Evolutionary conservation across 2,888 invertebrate species (phyloP).

Genomic region (Clusia tigrina): DNA sequence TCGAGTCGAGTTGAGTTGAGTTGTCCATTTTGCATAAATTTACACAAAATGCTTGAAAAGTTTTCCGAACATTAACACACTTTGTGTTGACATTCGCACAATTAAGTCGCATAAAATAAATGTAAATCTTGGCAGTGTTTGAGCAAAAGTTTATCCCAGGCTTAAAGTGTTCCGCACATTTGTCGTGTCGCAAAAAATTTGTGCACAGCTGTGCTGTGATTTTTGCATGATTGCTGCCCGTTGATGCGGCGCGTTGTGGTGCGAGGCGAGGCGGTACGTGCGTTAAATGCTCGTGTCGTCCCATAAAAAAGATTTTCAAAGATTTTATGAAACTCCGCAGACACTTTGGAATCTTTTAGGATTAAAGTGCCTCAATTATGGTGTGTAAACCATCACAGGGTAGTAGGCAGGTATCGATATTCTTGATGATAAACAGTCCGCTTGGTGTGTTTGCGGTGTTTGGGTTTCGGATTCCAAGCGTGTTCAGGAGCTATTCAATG

Average conservation of each 20-base stretch:
- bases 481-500: too few species aligned
- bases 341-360: too few species aligned
- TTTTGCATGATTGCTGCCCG: background rate
- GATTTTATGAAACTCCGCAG: background rate
- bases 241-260: too few species aligned
- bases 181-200: background rate
- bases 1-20: too few species aligned
- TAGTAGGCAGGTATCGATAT: too few species aligned
- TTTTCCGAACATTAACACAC: constrained; percentile 24
- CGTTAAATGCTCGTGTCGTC: background rate
- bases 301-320: background rate
- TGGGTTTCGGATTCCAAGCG: too few species aligned
- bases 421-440: too few species aligned
- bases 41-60: constrained; percentile 7
- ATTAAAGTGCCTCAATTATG: too few species aligned
- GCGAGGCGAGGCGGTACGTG: too few species aligned
- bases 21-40: constrained; percentile 31
- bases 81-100: constrained; percentile 58
- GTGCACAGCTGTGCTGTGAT: background rate
- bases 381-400: too few species aligned
- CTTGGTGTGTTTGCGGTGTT: too few species aligned
- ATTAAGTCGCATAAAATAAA: constrained; percentile 50
- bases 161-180: constrained; percentile 21
- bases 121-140: constrained; percentile 26
- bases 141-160: constrained; percentile 27